A percentile compares a stretch with the other conserved stretches of the same genome.
Evolutionary conservation across 2,113 vertebrate species (phyloP).

Genomic region (Anser brachyrhynchus): DNA sequence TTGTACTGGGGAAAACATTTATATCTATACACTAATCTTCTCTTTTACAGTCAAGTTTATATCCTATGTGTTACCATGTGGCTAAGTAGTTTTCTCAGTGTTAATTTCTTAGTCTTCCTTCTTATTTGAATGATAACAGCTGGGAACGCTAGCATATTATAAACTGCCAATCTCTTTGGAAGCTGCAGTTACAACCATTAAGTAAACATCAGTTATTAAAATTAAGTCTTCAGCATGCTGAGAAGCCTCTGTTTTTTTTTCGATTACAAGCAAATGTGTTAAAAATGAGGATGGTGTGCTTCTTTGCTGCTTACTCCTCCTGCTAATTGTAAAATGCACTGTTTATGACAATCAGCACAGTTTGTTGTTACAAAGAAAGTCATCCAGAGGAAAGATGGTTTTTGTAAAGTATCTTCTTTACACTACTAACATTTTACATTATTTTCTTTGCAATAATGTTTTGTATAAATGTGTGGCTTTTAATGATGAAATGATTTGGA

Average conservation of each 20-base stretch:
- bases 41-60: slow-evolving; percentile 18
- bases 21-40: not conserved
- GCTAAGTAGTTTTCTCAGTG: slow-evolving; percentile 3
- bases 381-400: accelerated
- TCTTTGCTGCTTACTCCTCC: not conserved
- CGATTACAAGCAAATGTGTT: not conserved
- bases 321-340: not conserved
- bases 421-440: not conserved
- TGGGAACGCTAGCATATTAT: slow-evolving; percentile 47
- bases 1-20: not conserved
- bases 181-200: slow-evolving; percentile 73
- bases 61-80: not conserved
- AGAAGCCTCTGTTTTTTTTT: slow-evolving; percentile 28
- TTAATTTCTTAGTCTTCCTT: slow-evolving; percentile 56
- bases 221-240: slow-evolving; percentile 48
- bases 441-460: not conserved
- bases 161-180: slow-evolving; percentile 70
- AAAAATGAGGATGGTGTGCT: not conserved
- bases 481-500: not conserved
- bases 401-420: not conserved
- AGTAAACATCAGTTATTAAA: slow-evolving; percentile 77
- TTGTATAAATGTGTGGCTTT: not conserved
- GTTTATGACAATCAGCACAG: not conserved
- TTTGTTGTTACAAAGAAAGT: not conserved
- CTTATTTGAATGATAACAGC: slow-evolving; percentile 65